Base-by-base conservation (phyloP, 2,113 vertebrate genomes). In the Neodontobutis hainanensis region DNA sequence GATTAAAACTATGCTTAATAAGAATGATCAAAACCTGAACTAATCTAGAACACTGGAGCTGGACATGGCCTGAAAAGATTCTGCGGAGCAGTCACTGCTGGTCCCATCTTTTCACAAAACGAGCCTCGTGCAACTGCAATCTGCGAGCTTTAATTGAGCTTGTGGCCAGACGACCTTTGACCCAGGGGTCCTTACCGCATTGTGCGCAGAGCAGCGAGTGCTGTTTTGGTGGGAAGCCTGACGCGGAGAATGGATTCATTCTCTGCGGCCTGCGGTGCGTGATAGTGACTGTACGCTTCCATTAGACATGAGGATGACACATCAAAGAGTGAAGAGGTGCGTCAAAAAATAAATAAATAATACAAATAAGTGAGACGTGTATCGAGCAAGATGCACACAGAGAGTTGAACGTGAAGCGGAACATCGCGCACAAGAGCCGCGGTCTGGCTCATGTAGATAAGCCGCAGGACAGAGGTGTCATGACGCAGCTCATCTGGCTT, bases 111-210 rank as follows among this genome's bases (percentile, higher is more conserved):
- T 68, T 80, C 78, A 75, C 72, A 77, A 50, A 75, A 86, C 61
- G 63, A 65, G 80, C 75, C 61, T 64, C 73, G 78, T 89, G 85
- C 85, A 83, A 87, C 80, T 72, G 85, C 86, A 91, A 89, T 90
- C 80, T 89, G 81, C 84, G 80, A 70, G 70, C 81, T 72, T 89
- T 87, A 91, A 91, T 88, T 88, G 87, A 84, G 87, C 80, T 78
- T 85, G 82, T 89, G 91, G 81, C 90, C 90, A 78, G 42, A 68
- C 82, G 90, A 77, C 90, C 90, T 92, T 84, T 92, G 92, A 92
- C 91, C 86, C 58, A 44, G 19, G 61, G 85, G 88, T 92, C 91
- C 86, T 90, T 88, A 87, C 84, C 79, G 85, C 68, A 88, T 88
- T 90, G 90, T 89, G 86, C 88, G 43, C 65, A 85, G 86, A 87